A percentile compares a stretch with the other conserved stretches of the same genome.
Conservation (phyloP, 2,113 vertebrate genomes). For the Stomatorhinus ivindoensis region DNA sequence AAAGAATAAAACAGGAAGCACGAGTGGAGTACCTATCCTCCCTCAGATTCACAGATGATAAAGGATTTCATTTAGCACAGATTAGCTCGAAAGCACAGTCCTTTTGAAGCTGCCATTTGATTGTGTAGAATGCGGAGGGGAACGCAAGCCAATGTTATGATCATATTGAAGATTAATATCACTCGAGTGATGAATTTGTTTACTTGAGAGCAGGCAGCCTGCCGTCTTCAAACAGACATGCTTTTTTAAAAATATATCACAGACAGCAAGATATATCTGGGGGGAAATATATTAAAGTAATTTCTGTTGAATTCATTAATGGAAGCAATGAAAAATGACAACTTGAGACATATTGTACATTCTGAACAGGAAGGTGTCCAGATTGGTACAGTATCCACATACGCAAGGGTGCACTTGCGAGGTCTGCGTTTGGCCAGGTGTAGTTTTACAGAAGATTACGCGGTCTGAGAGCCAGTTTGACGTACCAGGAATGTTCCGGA, state of each 20-base stretch:
- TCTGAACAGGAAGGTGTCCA: not conserved
- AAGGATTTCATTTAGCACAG: not conserved
- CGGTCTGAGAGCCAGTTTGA: slow-evolving; percentile 4
- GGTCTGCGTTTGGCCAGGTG: not conserved
- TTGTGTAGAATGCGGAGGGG: not conserved
- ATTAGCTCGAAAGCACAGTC: not conserved
- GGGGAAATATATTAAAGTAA: not conserved
- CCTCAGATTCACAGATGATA: not conserved
- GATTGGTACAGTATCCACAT: not conserved
- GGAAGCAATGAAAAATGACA: not conserved
- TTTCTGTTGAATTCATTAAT: not conserved
- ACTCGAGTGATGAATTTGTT: not conserved
- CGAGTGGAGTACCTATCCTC: not conserved
- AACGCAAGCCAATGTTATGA: not conserved
- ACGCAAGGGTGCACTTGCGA: not conserved
- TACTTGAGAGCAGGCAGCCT: not conserved
- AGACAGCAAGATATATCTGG: not conserved
- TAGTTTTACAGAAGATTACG: not conserved
- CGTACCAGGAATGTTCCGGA: not conserved
- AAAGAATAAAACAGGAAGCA: not conserved
- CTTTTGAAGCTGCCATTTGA: not conserved
- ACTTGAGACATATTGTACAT: not conserved
- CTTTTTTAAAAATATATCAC: not conserved
- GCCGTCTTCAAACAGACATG: not conserved
- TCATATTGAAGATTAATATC: not conserved